A percentile compares a stretch with the other conserved stretches of the same genome.
phyloP scores from a whole-genome alignment of 2,888 invertebrate genomes.

The Xanthia icteritia region DNA sequence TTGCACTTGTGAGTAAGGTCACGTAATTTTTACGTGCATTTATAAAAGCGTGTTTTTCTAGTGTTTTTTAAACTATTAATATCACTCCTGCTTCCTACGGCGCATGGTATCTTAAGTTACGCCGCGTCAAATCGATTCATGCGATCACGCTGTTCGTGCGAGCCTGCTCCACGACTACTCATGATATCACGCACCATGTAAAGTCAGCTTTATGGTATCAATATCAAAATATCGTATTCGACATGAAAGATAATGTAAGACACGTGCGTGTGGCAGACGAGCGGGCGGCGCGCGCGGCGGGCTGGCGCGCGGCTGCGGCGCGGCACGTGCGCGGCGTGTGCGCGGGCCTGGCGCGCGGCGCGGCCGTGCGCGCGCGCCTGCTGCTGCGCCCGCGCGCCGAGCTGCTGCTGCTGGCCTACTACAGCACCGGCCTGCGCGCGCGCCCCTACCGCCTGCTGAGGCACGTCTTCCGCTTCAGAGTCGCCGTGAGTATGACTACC shows the following conservation, averaged over 20 bases:
- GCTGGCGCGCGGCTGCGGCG: slow-evolving; percentile 72
- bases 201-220: neutral
- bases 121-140: neutral
- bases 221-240: neutral
- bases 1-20: too few species aligned
- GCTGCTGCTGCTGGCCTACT: slow-evolving; percentile 82
- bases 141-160: neutral
- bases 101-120: neutral
- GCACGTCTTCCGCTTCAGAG: slow-evolving; percentile 81
- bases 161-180: neutral
- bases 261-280: slow-evolving; percentile 72
- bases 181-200: neutral
- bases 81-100: too few species aligned
- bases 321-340: slow-evolving; percentile 72
- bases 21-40: too few species aligned
- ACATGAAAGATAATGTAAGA: neutral
- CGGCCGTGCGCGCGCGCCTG: slow-evolving; percentile 65
- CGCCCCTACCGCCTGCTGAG: slow-evolving; percentile 80
- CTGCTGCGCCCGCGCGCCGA: slow-evolving; percentile 78
- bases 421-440: slow-evolving; percentile 77
- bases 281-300: slow-evolving; percentile 78
- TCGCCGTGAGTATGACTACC: slow-evolving; percentile 73
- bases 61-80: too few species aligned
- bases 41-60: too few species aligned
- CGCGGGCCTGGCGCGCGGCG: slow-evolving; percentile 63